A percentile compares a stretch with the other conserved stretches of the same genome.
Conservation (phyloP, 2,888 invertebrate species). For the Acanthococcus lagerstroemiae region DNA sequence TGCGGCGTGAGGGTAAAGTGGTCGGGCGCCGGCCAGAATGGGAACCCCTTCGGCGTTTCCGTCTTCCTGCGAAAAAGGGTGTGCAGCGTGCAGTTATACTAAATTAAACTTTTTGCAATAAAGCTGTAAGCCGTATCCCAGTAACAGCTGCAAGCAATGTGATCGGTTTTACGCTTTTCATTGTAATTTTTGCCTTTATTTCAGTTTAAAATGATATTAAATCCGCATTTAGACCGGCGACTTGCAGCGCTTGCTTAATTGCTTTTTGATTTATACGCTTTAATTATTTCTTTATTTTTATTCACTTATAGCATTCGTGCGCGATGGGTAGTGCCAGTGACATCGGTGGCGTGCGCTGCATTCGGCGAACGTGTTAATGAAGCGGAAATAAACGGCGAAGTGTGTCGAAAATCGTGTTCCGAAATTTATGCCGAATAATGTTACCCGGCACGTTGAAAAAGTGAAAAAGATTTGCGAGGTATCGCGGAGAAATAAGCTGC, state of each 20-base stretch:
- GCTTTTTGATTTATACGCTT: conserved; percentile 27
- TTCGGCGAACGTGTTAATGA: too few relatives aligned
- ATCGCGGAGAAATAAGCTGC: too few relatives aligned
- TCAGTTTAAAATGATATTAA: conserved; percentile 20
- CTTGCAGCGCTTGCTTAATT: conserved; percentile 20
- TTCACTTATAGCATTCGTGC: background rate
- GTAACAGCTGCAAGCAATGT: conserved; percentile 28
- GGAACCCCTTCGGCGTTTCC: conserved; percentile 10
- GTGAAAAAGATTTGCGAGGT: too few relatives aligned
- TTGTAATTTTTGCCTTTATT: conserved; percentile 28
- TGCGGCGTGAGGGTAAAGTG: too few relatives aligned
- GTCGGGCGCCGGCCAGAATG: too few relatives aligned
- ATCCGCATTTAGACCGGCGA: conserved; percentile 19
- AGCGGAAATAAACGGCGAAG: too few relatives aligned
- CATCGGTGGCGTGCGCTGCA: too few relatives aligned
- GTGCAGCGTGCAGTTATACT: conserved; percentile 25
- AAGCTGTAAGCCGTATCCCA: conserved; percentile 26
- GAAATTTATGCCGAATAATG: too few relatives aligned
- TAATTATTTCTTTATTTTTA: conserved; percentile 25
- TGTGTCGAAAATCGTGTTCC: too few relatives aligned
- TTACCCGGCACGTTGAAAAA: too few relatives aligned
- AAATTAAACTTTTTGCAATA: conserved; percentile 29
- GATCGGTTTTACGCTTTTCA: conserved; percentile 29
- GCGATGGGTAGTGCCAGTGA: too few relatives aligned
- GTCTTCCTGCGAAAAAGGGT: conserved; percentile 16